These are phyloP conservation scores for Umimayanthus kanabou DNA, from an alignment of 92 coral and sea anemone species.

Conservation along the genomic window DNA sequence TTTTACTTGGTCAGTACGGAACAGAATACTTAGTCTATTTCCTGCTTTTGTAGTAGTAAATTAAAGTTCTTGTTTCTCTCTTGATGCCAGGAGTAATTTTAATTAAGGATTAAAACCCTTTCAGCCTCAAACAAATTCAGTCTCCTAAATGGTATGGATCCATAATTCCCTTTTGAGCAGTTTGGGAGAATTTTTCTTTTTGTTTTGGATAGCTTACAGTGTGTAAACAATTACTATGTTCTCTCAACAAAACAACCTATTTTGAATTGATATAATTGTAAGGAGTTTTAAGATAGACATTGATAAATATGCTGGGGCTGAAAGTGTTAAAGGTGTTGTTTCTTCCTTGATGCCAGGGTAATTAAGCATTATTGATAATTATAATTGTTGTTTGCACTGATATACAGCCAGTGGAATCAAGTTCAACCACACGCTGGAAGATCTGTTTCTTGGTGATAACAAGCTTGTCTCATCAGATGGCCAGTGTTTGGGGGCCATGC, in stretches of 20 bases:
- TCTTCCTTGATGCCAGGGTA: not conserved
- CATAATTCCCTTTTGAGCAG: no score
- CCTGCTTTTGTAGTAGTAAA: no score
- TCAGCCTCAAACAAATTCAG: no score
- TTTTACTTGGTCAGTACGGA: conserved; percentile 77
- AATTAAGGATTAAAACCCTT: not conserved
- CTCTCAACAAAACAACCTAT: no score
- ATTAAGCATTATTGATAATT: not conserved
- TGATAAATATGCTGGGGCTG: no score
- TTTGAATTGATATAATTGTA: no score
- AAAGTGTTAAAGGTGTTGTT: not conserved
- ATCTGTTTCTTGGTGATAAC: conserved; percentile 93
- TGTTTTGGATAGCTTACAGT: no score
- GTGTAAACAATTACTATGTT: no score
- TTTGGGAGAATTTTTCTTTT: no score
- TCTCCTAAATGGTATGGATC: no score
- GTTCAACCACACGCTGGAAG: conserved; percentile 79
- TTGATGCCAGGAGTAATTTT: not conserved
- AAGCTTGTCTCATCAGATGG: conserved; percentile 86
- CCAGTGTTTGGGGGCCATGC: conserved; percentile 83
- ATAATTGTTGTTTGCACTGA: not conserved
- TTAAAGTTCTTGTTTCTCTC: no score
- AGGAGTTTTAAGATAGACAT: no score
- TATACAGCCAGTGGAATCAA: conserved; percentile 86
- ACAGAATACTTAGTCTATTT: not conserved